Percentiles rank a stretch among this genome's conserved stretches.
Conservation (phyloP, 2,113 vertebrate species). For the Benitochromis conjunctus region DNA sequence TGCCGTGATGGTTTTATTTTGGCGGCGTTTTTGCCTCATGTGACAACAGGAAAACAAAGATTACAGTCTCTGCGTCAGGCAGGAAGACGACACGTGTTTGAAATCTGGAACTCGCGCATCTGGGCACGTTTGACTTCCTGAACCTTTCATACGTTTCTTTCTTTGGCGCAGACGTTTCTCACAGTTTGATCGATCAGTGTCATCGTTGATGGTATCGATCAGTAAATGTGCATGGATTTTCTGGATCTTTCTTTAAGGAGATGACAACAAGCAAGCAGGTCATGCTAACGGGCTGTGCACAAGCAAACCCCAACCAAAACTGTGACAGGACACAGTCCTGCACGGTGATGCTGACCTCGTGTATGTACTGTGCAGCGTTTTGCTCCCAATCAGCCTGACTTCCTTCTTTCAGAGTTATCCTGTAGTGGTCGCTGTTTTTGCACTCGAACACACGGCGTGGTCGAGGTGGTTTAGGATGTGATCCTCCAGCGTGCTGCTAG, state of each 20-base stretch:
- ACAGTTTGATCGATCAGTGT: not conserved
- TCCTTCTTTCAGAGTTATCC: not conserved
- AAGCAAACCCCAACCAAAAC: not conserved
- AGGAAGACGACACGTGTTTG: not conserved
- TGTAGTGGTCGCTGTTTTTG: not conserved
- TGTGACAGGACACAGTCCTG: not conserved
- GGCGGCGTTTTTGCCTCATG: not conserved
- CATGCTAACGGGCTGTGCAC: not conserved
- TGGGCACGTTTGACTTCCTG: too few species aligned
- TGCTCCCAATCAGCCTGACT: not conserved
- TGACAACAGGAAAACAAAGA: not conserved
- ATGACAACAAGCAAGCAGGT: not conserved
- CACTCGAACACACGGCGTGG: not conserved
- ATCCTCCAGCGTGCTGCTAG: fast-evolving
- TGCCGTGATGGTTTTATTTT: not conserved
- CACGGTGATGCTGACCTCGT: not conserved
- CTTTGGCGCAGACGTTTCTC: fast-evolving
- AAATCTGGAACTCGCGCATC: not conserved
- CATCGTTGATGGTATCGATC: not conserved
- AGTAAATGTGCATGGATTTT: not conserved
- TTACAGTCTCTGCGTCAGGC: not conserved
- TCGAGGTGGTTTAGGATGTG: too few species aligned
- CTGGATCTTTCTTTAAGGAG: not conserved
- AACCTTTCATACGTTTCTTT: not conserved
- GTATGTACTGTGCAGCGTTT: not conserved